These are phyloP conservation scores for Rhincodon typus DNA, from an alignment of 2,797 vertebrate genomes.

Conservation along the genomic window DNA sequence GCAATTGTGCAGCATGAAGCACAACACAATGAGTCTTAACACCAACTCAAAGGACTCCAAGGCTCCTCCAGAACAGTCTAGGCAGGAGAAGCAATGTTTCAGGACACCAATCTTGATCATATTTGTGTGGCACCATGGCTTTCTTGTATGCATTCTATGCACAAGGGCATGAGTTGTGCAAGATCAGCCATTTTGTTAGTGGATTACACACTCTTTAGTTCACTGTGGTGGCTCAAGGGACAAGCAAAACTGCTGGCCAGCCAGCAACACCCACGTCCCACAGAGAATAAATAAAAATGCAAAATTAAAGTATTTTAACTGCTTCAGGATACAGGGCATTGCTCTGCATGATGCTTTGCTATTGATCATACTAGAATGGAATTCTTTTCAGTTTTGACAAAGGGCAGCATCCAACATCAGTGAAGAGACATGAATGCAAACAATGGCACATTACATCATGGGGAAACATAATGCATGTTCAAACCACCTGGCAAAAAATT, in stretches of 20 bases:
- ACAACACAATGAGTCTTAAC: background rate
- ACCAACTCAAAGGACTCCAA: background rate
- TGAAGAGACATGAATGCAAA: background rate
- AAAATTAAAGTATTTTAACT: too few relatives aligned
- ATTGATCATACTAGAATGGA: background rate
- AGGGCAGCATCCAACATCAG: background rate
- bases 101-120: background rate
- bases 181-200: too few relatives aligned
- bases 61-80: background rate
- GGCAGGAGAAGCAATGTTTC: background rate
- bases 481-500: background rate
- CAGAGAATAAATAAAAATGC: too few relatives aligned
- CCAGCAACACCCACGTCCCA: too few relatives aligned
- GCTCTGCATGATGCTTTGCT: too few relatives aligned
- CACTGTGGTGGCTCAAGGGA: too few relatives aligned
- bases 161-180: too few relatives aligned
- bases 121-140: background rate
- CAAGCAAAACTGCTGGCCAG: too few relatives aligned
- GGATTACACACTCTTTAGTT: too few relatives aligned
- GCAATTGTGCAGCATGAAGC: background rate
- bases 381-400: background rate
- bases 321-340: too few relatives aligned
- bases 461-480: background rate
- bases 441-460: background rate
- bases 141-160: background rate